Base-by-base conservation (phyloP, 1,140 invertebrate species). In the Dendrolimus punctatus region DNA sequence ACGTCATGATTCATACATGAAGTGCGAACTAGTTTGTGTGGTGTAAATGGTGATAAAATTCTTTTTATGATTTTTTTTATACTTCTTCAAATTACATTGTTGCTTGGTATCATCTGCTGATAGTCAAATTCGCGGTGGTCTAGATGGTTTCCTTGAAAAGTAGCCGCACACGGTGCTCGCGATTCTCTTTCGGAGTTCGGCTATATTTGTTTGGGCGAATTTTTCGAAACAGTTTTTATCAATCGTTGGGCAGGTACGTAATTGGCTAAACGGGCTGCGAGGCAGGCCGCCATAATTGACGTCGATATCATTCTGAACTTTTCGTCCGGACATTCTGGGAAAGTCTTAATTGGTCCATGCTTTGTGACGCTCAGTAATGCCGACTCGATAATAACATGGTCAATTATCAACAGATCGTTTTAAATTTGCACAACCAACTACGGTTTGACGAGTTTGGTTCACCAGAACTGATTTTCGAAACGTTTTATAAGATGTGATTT, bases 1-100 rank as follows among this genome's bases (percentile, higher is more conserved):
- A 65, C 73, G 71, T 76, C 82, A 85, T 86, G 83, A 82, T 86
- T 88, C 84, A 87, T 85, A 86, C 83, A 85, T 86, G 81, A 87
- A 81, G 71, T 64, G 76, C 70, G 71, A 79, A 75, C 80, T 85
- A 82, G 73, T 80, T 85, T 84, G 82, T 85, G 23, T 23, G 3
- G 23, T 23, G 23, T 23, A 23, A n/a, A n/a, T n/a, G n/a, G n/a
- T n/a, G n/a, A n/a, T n/a, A n/a, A 23, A 23, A 23, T 23, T 23
- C 23, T 23, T 23, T 23, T 23, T 23, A 23, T 23, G 23, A 23
- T 2, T 23, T 23, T 23, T 23, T 23, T 23, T 23, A 23, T 23
- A 23, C 23, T 23, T 23, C 23, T 23, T 23, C 23, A 50, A 58
- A 58, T 51, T 58, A 53, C 42, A 9, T 51, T 37, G 51, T 42